Percentiles rank a stretch among this genome's conserved stretches.
These are phyloP conservation scores for Pissodes strobi DNA, from an alignment of 1,140 invertebrate species.

Conservation along the genomic window DNA sequence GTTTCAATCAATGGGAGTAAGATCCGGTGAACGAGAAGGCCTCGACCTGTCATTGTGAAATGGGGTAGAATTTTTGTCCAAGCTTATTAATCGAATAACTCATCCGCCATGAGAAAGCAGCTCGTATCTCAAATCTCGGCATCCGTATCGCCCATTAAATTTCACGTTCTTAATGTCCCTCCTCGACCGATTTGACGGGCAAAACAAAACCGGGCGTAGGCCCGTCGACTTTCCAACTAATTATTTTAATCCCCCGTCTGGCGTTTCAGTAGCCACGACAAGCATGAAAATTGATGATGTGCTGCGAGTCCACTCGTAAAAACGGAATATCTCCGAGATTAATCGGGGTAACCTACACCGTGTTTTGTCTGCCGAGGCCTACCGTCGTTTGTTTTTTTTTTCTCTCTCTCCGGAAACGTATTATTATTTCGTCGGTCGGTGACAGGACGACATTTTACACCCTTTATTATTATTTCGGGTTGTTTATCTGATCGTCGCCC, in stretches of 20 bases:
- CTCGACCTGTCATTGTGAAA: too few species aligned
- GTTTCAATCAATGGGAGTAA: too few species aligned
- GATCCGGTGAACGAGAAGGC: too few species aligned
- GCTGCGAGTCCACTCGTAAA: constrained; percentile 2
- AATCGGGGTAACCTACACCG: constrained; percentile 20
- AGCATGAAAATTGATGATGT: constrained; percentile 26
- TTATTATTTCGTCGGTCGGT: constrained; percentile 14
- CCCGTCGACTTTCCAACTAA: constrained; percentile 7
- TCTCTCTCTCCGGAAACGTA: constrained; percentile 6
- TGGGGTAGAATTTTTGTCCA: too few species aligned
- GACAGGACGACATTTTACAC: constrained; percentile 22
- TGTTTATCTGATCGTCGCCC: constrained; percentile 15
- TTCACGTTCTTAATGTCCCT: background rate
- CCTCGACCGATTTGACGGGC: background rate
- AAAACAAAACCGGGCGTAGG: background rate
- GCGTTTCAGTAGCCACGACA: constrained; percentile 16
- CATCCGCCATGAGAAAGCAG: too few species aligned
- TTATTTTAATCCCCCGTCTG: constrained; percentile 10
- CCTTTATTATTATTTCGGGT: constrained; percentile 19
- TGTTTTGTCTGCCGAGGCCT: constrained; percentile 18
- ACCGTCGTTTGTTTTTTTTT: constrained; percentile 23
- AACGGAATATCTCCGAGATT: constrained; percentile 3
- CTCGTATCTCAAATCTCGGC: too few species aligned
- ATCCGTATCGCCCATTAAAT: background rate
- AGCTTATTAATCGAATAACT: too few species aligned